Conservation (phyloP, 2,113 vertebrate genomes). For the Tenrec ecaudatus region DNA sequence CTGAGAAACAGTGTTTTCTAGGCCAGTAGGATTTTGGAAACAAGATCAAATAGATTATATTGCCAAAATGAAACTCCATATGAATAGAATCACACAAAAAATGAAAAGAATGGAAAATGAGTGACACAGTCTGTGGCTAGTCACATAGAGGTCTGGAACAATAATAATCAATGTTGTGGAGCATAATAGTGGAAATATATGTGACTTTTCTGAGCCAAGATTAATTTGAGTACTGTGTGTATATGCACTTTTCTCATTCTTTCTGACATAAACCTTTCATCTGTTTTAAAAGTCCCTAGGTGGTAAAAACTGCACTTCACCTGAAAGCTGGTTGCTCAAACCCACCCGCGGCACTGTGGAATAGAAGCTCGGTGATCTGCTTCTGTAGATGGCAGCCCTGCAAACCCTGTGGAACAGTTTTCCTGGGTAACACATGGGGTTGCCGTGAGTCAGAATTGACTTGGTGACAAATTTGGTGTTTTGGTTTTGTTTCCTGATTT, state of each 20-base stretch:
- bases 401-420: no score
- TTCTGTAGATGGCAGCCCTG: no score
- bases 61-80: background rate
- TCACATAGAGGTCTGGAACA: background rate
- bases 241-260: background rate
- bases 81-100: slow-evolving; percentile 5
- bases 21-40: background rate
- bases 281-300: background rate
- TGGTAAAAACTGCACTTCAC: background rate
- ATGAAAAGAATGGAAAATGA: background rate
- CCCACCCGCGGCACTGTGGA: background rate
- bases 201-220: background rate
- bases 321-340: background rate
- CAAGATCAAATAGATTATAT: background rate
- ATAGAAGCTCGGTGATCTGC: background rate
- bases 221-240: background rate
- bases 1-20: background rate
- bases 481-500: background rate
- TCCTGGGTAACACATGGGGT: no score
- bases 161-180: background rate
- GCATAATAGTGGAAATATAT: background rate
- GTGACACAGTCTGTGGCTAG: background rate
- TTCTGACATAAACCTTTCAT: background rate
- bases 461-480: background rate
- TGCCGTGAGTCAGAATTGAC: no score